Conservation (phyloP, 2,888 invertebrate genomes). For the Idaea aversata region DNA sequence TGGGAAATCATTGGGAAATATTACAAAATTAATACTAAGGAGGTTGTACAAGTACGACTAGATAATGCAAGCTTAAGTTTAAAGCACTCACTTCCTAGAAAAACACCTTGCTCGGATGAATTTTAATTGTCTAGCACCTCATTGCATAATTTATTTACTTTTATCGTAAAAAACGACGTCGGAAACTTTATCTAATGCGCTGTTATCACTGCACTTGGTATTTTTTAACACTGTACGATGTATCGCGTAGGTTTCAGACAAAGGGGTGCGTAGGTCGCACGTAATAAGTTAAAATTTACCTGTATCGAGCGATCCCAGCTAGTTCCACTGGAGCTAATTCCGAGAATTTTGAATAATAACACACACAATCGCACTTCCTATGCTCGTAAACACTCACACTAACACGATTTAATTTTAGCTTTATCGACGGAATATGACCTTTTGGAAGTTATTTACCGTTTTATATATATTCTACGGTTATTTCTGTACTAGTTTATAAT, state of each 20-base stretch:
- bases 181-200: background rate
- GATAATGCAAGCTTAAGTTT: conserved; percentile 19
- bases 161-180: conserved; percentile 8
- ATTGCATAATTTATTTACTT: conserved; percentile 5
- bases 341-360: conserved; percentile 65
- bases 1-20: no score
- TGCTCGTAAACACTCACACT: conserved; percentile 40
- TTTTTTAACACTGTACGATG: conserved; percentile 13
- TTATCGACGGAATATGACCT: conserved; percentile 54
- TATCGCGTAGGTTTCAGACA: conserved; percentile 12
- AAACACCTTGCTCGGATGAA: background rate
- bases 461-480: background rate
- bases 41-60: conserved; percentile 23
- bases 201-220: background rate
- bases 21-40: background rate
- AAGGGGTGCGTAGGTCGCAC: conserved; percentile 6
- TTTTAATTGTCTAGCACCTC: conserved; percentile 3
- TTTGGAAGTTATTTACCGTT: conserved; percentile 1
- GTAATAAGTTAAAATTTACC: conserved; percentile 38
- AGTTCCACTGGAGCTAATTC: conserved; percentile 48
- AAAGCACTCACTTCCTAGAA: background rate
- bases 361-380: conserved; percentile 39
- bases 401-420: conserved; percentile 59
- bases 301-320: conserved; percentile 53
- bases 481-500: background rate